phyloP scores from a whole-genome alignment of 92 coral and sea anemone species.

The Plumapathes pennacea region DNA sequence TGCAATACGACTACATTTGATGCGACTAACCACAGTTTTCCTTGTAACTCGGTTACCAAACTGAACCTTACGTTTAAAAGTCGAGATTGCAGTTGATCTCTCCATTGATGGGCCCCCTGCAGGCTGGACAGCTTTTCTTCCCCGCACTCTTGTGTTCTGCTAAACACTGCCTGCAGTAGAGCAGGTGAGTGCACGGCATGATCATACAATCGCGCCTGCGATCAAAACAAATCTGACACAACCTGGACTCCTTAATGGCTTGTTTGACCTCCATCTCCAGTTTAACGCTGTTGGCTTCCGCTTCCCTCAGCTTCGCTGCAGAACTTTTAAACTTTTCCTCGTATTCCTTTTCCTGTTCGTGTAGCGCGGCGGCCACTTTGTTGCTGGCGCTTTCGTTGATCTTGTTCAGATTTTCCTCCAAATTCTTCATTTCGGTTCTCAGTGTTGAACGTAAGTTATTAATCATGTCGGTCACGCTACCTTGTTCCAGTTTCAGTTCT shows the following conservation, averaged over 20 bases:
- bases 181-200: slow-evolving; percentile 67
- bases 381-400: too few relatives aligned
- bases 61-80: not conserved
- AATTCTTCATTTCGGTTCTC: too few relatives aligned
- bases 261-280: not conserved
- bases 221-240: slow-evolving; percentile 68
- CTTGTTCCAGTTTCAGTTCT: too few relatives aligned
- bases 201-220: slow-evolving; percentile 57
- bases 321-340: not conserved
- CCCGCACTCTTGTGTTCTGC: slow-evolving; percentile 29
- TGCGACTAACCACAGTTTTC: too few relatives aligned
- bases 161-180: slow-evolving; percentile 59
- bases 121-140: slow-evolving; percentile 53
- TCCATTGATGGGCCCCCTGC: slow-evolving; percentile 57
- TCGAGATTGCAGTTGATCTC: slow-evolving; percentile 54
- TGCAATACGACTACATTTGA: too few relatives aligned
- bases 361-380: too few relatives aligned
- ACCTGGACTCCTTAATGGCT: slow-evolving; percentile 15
- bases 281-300: not conserved
- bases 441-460: too few relatives aligned
- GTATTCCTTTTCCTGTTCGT: slow-evolving; percentile 2
- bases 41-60: too few relatives aligned
- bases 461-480: too few relatives aligned
- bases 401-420: too few relatives aligned
- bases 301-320: not conserved